These are phyloP conservation scores for Nothoprocta pentlandii DNA, from an alignment of 2,113 vertebrate species.

Conservation along the genomic window DNA sequence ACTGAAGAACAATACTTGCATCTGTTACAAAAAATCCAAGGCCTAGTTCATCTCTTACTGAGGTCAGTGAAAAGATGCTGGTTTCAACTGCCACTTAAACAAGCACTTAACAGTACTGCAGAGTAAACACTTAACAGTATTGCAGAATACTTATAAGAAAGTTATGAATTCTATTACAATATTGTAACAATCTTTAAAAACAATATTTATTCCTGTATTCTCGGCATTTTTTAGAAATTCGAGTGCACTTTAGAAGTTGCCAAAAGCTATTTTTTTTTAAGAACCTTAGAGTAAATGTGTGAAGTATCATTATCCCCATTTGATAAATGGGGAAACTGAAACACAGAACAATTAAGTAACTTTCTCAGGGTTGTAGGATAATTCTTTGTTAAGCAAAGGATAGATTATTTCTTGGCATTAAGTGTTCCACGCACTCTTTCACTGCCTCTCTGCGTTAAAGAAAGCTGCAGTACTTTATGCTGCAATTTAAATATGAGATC, in stretches of 20 bases:
- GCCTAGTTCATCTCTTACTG: neutral
- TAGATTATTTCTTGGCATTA: neutral
- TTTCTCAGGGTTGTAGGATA: neutral
- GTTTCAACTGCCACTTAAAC: constrained; percentile 3
- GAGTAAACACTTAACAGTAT: constrained; percentile 31
- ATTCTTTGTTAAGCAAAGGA: neutral
- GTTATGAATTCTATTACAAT: constrained; percentile 29
- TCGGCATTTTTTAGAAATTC: neutral
- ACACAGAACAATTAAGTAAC: neutral
- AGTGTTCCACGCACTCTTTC: neutral
- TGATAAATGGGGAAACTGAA: neutral
- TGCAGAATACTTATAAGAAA: constrained; percentile 1
- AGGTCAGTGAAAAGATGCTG: neutral
- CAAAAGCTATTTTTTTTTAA: neutral
- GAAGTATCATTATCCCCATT: neutral
- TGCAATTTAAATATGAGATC: neutral
- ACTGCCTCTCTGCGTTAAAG: neutral
- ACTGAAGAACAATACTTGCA: neutral
- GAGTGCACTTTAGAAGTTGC: neutral
- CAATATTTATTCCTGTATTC: neutral
- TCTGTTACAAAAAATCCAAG: neutral
- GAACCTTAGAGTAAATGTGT: neutral
- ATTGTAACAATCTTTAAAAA: neutral
- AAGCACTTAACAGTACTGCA: constrained; percentile 24
- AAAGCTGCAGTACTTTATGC: neutral